Base-by-base conservation (phyloP, 2,888 invertebrate species). In the Harpalus rubripes region DNA sequence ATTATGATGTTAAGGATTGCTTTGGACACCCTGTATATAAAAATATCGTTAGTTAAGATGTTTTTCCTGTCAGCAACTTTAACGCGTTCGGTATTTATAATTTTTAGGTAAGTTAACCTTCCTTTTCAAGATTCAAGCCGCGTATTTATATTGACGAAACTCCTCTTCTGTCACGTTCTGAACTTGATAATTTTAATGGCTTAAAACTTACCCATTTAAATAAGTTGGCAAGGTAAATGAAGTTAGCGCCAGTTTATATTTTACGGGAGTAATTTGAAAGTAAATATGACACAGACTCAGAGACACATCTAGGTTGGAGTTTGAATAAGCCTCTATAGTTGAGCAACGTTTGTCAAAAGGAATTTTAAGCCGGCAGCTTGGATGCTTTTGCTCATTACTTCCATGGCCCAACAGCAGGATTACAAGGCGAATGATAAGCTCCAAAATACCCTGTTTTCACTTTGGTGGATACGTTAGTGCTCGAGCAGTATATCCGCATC, bases 121-220 rank as follows among this genome's bases (percentile, higher is more conserved):
- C 44, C 44, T 52, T 12, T 52, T 52, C 44, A 52, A 52, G 44
- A 52, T 52, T 52, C 44, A 12, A 4, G 44, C 12, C 0, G 12
- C 44, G 44, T 52, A 2, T 10, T 7, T 32, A 5, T 32, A 12
- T 12, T 52, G 44, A 52, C 59, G 59, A 2, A 59, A 56, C 56
- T 15, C 18, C n/a, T 18, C 59, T 59, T 15, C 59, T 59, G 16
- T 56, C n/a, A 59, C 18, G 59, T 59, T 15, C 15, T 52, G n/a
- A 59, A 59, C 15, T 59, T 18, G 59, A 52, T 52, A 52, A 59
- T 59, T 59, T 59, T 59, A 59, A 16, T 59, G 6, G 59, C 59
- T 59, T 59, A 18, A 59, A 59, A 16, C 59, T 59, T 59, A 6
- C 44, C 44, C 44, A 52, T 52, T 52, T 52, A 12, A 52, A 52